phyloP scores from a whole-genome alignment of 2,888 invertebrate species.

The Mythimna vitellina region DNA sequence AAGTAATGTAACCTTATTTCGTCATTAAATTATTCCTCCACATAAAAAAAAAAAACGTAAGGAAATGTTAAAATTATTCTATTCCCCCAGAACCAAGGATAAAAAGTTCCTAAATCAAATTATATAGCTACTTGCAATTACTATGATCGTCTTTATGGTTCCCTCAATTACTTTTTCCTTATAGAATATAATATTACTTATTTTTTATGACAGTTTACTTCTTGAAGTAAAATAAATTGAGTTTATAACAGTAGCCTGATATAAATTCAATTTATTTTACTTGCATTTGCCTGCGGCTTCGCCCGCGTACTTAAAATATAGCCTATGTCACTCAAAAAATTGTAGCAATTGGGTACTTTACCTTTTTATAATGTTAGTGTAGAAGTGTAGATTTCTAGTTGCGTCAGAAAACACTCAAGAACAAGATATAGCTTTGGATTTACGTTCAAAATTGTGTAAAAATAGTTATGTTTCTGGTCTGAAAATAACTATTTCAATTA shows the following conservation, averaged over 20 bases:
- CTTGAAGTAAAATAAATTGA: constrained; percentile 28
- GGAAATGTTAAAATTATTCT: constrained; percentile 41
- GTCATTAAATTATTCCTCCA: constrained; percentile 21
- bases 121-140: constrained; percentile 38
- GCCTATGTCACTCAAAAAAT: too few species aligned
- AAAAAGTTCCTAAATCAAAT: constrained; percentile 34
- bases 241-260: constrained; percentile 32
- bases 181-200: constrained; percentile 28
- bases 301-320: too few species aligned
- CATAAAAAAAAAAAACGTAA: constrained; percentile 45
- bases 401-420: constrained; percentile 53
- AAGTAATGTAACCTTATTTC: constrained; percentile 19
- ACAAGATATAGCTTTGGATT: constrained; percentile 20
- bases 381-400: constrained; percentile 6
- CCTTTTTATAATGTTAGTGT: too few species aligned
- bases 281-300: too few species aligned
- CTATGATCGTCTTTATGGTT: constrained; percentile 33
- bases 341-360: too few species aligned
- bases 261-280: too few species aligned
- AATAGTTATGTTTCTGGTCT: constrained; percentile 15
- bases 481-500: constrained; percentile 32
- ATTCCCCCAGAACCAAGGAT: constrained; percentile 19
- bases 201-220: constrained; percentile 33
- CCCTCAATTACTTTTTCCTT: constrained; percentile 23
- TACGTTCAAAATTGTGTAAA: constrained; percentile 33